Percentiles rank a stretch among this genome's conserved stretches.
These are phyloP conservation scores for Tricholaema leucomelas DNA, from an alignment of 2,113 vertebrate species.

Conservation along the genomic window DNA sequence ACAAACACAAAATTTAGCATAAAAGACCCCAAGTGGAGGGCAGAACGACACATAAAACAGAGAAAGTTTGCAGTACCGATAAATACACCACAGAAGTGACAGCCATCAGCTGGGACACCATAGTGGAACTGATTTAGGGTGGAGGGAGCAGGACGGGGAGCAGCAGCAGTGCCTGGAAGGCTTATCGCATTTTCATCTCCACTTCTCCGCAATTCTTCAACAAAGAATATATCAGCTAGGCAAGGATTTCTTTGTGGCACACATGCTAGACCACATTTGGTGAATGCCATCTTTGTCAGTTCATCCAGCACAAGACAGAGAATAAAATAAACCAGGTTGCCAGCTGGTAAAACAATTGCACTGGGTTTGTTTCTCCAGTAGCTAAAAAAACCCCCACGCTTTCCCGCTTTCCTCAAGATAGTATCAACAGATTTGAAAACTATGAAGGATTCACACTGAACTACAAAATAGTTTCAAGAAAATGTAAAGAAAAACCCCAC, in stretches of 20 bases:
- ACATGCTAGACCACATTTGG: not conserved
- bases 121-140: rapidly evolving
- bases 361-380: not conserved
- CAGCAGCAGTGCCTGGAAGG: not conserved
- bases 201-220: not conserved
- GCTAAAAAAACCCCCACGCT: not conserved
- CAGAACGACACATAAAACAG: not conserved
- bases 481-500: not conserved
- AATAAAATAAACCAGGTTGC: not conserved
- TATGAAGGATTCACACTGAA: not conserved
- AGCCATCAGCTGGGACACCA: not conserved
- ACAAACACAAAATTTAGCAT: not conserved
- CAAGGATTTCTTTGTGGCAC: not conserved
- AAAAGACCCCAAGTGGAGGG: not conserved
- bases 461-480: not conserved
- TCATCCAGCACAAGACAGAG: not conserved
- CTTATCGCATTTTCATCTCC: not conserved
- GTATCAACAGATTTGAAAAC: not conserved
- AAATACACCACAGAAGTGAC: not conserved
- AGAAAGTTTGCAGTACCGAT: not conserved
- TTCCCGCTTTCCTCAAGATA: not conserved
- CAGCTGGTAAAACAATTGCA: not conserved
- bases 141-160: rapidly evolving
- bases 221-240: not conserved
- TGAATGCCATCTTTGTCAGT: not conserved